Percentiles rank a stretch among this genome's conserved stretches.
These are phyloP conservation scores for Nephrocerus scutellatus DNA, from an alignment of 2,888 invertebrate genomes.

Conservation along the genomic window DNA sequence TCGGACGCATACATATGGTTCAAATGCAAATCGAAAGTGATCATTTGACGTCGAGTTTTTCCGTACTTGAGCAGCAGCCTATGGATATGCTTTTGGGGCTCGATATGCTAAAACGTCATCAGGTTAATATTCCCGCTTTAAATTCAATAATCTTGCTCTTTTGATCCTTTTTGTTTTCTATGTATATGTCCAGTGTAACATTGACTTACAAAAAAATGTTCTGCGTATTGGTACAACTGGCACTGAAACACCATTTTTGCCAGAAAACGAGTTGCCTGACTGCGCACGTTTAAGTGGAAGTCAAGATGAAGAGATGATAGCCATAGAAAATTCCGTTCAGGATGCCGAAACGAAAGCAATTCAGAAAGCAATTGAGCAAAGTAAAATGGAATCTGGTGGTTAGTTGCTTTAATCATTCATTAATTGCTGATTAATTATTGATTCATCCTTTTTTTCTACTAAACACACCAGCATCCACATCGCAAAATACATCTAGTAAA, in stretches of 20 bases:
- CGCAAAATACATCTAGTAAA: constrained; percentile 17
- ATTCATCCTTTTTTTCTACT: no score
- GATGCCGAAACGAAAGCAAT: constrained; percentile 61
- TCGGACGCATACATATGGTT: constrained; percentile 94
- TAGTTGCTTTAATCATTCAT: background rate
- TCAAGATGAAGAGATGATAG: constrained; percentile 56
- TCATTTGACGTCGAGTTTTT: constrained; percentile 92
- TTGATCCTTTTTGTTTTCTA: background rate
- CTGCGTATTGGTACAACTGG: constrained; percentile 91
- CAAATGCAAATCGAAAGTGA: constrained; percentile 93
- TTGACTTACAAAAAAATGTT: constrained; percentile 82
- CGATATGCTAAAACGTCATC: constrained; percentile 95
- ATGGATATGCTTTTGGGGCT: constrained; percentile 98
- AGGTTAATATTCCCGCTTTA: constrained; percentile 52
- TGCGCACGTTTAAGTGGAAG: constrained; percentile 72
- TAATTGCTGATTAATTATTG: background rate
- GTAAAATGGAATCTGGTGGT: constrained; percentile 51
- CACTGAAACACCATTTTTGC: constrained; percentile 80
- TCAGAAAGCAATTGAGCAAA: constrained; percentile 65
- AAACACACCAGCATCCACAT: constrained; percentile 20
- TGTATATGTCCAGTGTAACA: constrained; percentile 62
- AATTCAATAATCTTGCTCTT: background rate
- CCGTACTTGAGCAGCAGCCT: constrained; percentile 91
- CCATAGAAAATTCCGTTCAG: constrained; percentile 33
- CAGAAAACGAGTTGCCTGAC: constrained; percentile 62